These are phyloP conservation scores for Heliconius charithonia DNA, from an alignment of 2,888 invertebrate genomes.

Conservation along the genomic window DNA sequence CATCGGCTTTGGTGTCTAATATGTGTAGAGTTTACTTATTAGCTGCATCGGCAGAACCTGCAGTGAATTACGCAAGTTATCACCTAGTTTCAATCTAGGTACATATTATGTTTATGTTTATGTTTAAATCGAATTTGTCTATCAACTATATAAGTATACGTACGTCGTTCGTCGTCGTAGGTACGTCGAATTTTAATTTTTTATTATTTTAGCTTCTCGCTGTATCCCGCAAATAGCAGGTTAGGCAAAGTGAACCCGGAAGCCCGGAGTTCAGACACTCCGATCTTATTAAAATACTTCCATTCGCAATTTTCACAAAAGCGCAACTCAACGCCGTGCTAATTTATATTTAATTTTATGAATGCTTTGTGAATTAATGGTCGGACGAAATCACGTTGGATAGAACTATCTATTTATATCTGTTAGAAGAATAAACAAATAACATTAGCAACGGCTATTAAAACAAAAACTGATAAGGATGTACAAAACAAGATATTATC, in stretches of 20 bases:
- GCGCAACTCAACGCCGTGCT: too few species aligned
- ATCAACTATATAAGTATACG: not conserved
- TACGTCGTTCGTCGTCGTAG: too few species aligned
- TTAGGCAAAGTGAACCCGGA: too few species aligned
- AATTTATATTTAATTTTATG: not conserved
- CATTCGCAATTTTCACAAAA: too few species aligned
- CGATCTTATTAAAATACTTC: too few species aligned
- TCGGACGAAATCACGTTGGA: not conserved
- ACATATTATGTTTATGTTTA: constrained; percentile 27
- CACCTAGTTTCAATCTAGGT: constrained; percentile 45
- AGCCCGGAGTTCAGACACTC: too few species aligned
- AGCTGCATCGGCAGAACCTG: constrained; percentile 48
- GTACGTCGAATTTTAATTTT: too few species aligned
- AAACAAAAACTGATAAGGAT: constrained; percentile 15
- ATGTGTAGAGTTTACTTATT: constrained; percentile 27
- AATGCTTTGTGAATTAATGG: not conserved
- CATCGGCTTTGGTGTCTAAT: constrained; percentile 1
- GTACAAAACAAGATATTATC: not conserved
- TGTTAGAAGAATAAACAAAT: not conserved
- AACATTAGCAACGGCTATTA: constrained; percentile 3
- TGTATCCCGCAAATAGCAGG: too few species aligned
- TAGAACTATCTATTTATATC: not conserved
- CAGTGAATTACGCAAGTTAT: constrained; percentile 53
- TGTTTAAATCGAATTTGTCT: not conserved
- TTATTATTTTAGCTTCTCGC: not conserved